These are phyloP conservation scores for Microtus oregoni DNA, from an alignment of 2,113 vertebrate species.

Conservation along the genomic window DNA sequence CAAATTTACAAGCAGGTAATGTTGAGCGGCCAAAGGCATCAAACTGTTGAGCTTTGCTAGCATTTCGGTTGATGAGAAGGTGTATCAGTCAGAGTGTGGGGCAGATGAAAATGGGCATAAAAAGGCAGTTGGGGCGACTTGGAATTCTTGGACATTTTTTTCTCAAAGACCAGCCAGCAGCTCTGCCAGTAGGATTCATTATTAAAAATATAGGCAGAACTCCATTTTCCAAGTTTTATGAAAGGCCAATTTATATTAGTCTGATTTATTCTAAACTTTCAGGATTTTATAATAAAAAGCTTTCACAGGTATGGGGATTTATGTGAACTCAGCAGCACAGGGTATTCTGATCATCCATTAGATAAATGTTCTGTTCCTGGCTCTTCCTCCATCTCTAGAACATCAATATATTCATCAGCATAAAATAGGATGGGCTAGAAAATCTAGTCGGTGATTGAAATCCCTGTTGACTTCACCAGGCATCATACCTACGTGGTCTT, in stretches of 20 bases:
- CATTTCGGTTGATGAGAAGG: not conserved
- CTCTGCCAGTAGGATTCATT: conserved; percentile 39
- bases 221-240: conserved; percentile 30
- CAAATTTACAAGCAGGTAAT: conserved; percentile 20
- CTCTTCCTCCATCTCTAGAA: conserved; percentile 32
- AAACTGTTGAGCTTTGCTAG: not conserved
- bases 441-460: not conserved
- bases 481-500: not conserved
- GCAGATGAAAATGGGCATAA: not conserved
- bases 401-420: not conserved
- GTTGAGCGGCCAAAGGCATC: not conserved
- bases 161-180: not conserved
- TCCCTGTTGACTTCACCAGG: not conserved
- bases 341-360: conserved; percentile 51
- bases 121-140: not conserved
- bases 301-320: conserved; percentile 51
- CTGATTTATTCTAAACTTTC: conserved; percentile 65
- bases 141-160: not conserved
- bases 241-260: conserved; percentile 51
- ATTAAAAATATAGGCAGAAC: conserved; percentile 23
- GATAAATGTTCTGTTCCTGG: not conserved
- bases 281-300: not conserved
- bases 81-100: not conserved
- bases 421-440: not conserved
- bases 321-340: conserved; percentile 54